Base-by-base conservation (phyloP, 2,797 vertebrate genomes). In the Merluccius polli region DNA sequence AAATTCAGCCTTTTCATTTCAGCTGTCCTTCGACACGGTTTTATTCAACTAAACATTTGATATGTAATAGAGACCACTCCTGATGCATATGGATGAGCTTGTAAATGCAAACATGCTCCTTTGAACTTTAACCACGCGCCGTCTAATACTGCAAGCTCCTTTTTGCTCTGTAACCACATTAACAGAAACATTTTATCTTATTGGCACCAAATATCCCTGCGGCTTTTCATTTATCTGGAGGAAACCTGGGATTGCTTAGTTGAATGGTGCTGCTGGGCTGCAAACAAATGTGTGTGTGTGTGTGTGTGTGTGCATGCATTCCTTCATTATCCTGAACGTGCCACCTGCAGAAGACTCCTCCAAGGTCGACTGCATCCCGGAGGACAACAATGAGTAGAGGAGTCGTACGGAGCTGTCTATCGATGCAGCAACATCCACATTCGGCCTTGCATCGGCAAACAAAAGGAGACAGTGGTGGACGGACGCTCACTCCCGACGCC, bases 31-130 rank as follows among this genome's bases (percentile, higher is more conserved):
- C 16, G 36, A 35, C 63, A 16, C 11, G 70, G 10, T 72, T 79
- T 74, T 78, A 59, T 59, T 24, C 30, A 52, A 44, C 59, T 71
- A 69, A 81, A 33, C 78, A 79, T 36, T 48, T 67, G 35, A 0
- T 7, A 10, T 79, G 76, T 1, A 31, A 33, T 71, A 24, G 35
- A 27, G 44, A 4, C 21, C 21, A 65, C n/a, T 78, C 9, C 21
- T 27, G 24, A 48, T 79, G 73, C 29, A 70, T 71, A 31, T 72
- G 69, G 36, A 75, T 75, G 38, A 75, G 67, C 11, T n/a, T 30
- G 63, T 69, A n/a, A 73, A 21, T 18, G 35, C 24, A 31, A 5
- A 44, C 24, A 13, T 31, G 38, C 41, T 75, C 36, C 74, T 48
- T 75, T 44, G 65, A 75, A 75, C 65, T 48, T 29, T 7, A 48